phyloP scores from a whole-genome alignment of 2,797 vertebrate genomes.

The Phoxinus dragarum region DNA sequence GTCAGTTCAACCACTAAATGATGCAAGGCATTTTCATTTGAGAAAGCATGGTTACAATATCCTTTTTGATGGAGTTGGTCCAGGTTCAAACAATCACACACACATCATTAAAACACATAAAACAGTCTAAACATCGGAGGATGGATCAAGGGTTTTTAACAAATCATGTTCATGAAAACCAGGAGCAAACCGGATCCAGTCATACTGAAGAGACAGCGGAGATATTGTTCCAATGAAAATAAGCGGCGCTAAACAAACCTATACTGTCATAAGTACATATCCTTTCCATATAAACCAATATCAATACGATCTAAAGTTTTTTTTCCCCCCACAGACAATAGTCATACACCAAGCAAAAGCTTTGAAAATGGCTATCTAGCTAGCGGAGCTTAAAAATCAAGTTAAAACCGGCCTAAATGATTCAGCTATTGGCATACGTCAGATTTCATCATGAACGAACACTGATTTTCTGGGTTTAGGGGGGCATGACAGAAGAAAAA shows the following conservation, averaged over 20 bases:
- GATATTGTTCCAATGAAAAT: slow-evolving; percentile 42
- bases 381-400: slow-evolving; percentile 36
- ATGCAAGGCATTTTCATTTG: slow-evolving; percentile 8
- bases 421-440: slow-evolving; percentile 19
- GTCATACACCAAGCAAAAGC: slow-evolving; percentile 43
- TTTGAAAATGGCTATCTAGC: slow-evolving; percentile 26
- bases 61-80: slow-evolving; percentile 44
- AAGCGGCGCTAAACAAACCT: slow-evolving; percentile 47
- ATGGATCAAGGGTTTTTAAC: slow-evolving; percentile 23
- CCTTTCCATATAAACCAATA: slow-evolving; percentile 53
- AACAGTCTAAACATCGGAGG: slow-evolving; percentile 18
- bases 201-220: slow-evolving; percentile 16
- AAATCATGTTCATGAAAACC: slow-evolving; percentile 31
- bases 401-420: slow-evolving; percentile 36
- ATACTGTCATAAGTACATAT: slow-evolving; percentile 46
- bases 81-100: slow-evolving; percentile 33
- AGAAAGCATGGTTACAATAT: slow-evolving; percentile 10
- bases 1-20: slow-evolving; percentile 16
- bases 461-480: slow-evolving; percentile 14
- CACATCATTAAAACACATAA: slow-evolving; percentile 31
- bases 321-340: slow-evolving; percentile 46
- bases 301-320: slow-evolving; percentile 41
- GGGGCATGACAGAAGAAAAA: slow-evolving; percentile 2
- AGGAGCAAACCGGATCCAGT: slow-evolving; percentile 18
- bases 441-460: slow-evolving; percentile 38